phyloP scores from a whole-genome alignment of 2,113 vertebrate species.

The Calidris pugnax region DNA sequence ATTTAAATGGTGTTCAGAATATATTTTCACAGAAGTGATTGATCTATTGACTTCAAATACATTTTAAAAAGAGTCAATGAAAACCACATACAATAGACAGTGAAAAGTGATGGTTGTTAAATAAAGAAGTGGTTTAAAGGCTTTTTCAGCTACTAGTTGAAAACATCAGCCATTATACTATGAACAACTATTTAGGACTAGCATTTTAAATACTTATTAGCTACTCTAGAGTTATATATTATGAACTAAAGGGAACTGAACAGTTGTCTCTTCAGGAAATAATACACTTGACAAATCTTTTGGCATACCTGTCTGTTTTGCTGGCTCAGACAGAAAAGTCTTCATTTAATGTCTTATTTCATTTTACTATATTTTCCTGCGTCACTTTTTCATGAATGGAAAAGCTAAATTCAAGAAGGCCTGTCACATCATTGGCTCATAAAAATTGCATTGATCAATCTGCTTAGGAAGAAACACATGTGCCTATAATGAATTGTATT shows the following conservation, averaged over 20 bases:
- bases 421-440: background rate
- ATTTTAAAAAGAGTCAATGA: background rate
- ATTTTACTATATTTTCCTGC: background rate
- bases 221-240: background rate
- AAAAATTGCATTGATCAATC: background rate
- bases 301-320: background rate
- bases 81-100: background rate
- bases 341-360: background rate
- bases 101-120: background rate
- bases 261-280: background rate
- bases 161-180: background rate
- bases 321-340: background rate
- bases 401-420: background rate
- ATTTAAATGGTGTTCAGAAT: background rate
- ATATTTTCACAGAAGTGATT: background rate
- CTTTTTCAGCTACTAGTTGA: background rate
- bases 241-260: background rate
- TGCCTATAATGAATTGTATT: background rate
- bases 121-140: background rate
- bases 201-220: background rate
- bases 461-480: background rate
- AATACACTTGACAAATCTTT: background rate
- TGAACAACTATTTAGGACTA: conserved; percentile 4
- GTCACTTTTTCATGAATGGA: background rate
- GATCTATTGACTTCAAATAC: background rate